Conservation (phyloP, 1,140 invertebrate species). For the Himalopsyche phryganea region DNA sequence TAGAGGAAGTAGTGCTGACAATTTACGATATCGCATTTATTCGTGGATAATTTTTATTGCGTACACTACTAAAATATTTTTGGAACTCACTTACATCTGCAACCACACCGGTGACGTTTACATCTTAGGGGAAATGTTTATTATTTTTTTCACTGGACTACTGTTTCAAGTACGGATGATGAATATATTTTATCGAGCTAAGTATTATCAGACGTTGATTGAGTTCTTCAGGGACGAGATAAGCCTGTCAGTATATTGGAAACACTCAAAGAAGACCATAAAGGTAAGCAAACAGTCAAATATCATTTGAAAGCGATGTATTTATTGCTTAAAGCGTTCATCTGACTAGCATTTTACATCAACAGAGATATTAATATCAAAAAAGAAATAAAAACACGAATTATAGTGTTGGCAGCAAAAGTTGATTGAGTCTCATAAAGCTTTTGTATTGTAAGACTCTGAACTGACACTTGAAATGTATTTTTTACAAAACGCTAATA, state of each 20-base stretch:
- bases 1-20: background rate
- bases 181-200: constrained; percentile 9
- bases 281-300: too few species aligned
- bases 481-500: too few species aligned
- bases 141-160: constrained; percentile 14
- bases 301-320: too few species aligned
- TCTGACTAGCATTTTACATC: too few species aligned
- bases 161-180: constrained; percentile 15
- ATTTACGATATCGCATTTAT: constrained; percentile 1
- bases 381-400: too few species aligned
- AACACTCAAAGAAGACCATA: background rate
- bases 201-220: background rate
- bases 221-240: constrained; percentile 11
- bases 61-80: constrained; percentile 9
- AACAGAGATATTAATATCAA: too few species aligned
- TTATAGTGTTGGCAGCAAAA: too few species aligned
- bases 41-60: background rate
- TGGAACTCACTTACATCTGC: constrained; percentile 15
- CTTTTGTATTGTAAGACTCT: too few species aligned
- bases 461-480: too few species aligned
- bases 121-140: constrained; percentile 18
- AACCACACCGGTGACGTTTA: constrained; percentile 7
- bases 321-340: too few species aligned
- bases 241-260: background rate
- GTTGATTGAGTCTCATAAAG: too few species aligned